Base-by-base conservation (phyloP, 1,140 invertebrate genomes). In the Macrotrachela quadricornifera region DNA sequence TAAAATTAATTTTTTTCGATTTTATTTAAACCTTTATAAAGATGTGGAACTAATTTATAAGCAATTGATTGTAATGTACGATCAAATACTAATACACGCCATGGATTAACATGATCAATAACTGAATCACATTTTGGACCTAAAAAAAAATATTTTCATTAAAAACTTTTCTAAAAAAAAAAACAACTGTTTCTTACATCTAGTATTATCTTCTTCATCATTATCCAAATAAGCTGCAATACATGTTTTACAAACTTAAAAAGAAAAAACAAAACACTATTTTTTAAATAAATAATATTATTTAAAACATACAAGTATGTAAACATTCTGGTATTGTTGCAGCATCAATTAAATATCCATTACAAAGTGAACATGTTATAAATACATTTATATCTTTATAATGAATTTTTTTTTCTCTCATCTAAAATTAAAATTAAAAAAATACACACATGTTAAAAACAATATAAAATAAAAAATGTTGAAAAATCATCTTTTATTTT, bases 1-100 rank as follows among this genome's bases (percentile, higher is more conserved):
- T 30, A 2, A 30, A 2, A 8, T 4, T 30, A 4, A 8, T 30
- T 30, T 30, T 30, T 4, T 30, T 8, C 8, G 8, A 4, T 2
- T 8, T 30, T 30, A 4, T 30, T 8, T 8, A 30, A 30, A 30
- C 21, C 21, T 30, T 38, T 14, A 37, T 58, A 45, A 10, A 72
- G 58, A 41, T 63, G 58, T 18, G 69, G 69, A n/a, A 72, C 66
- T 17, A 72, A 58, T 77, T 95, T 95, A 72, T 90, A 94, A 48
- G 95, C 88, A 71, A 96, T 90, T 74, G 95, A 88, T 71, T 96
- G 91, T 82, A 96, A 85, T 55, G 88, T 95, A 60, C 90, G 76
- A 72, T 96, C 91, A 72, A 91, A 90, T 66, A 85, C 88, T 60
- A 95, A 45, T 18, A 49, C 42, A 11, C 38, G 47, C 40, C 69